These are phyloP conservation scores for Zingel zingel DNA, from an alignment of 2,113 vertebrate species.

Conservation along the genomic window DNA sequence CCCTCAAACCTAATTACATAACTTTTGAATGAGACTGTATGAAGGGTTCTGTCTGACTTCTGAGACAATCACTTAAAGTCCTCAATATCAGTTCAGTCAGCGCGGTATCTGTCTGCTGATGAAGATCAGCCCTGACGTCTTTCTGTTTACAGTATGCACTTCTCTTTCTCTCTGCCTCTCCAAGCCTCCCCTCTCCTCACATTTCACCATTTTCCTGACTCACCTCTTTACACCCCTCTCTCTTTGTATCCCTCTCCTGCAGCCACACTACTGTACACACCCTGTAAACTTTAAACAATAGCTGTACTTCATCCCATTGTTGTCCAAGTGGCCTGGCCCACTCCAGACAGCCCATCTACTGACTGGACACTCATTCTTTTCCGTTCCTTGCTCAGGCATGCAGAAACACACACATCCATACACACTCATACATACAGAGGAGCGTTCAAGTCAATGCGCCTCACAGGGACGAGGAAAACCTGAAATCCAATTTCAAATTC, in stretches of 20 bases:
- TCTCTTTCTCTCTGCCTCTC: slow-evolving; percentile 39
- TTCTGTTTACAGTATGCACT: slow-evolving; percentile 61
- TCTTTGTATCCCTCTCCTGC: slow-evolving; percentile 33
- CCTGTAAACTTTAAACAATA: slow-evolving; percentile 76
- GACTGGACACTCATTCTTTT: slow-evolving; percentile 60
- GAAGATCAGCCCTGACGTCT: slow-evolving; percentile 52
- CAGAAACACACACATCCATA: slow-evolving; percentile 66
- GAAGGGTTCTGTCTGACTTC: slow-evolving; percentile 41
- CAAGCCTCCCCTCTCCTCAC: slow-evolving; percentile 40
- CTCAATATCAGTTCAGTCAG: slow-evolving; percentile 48
- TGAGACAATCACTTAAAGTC: slow-evolving; percentile 50
- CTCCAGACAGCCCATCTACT: slow-evolving; percentile 64
- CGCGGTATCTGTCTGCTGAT: slow-evolving; percentile 21
- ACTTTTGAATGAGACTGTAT: slow-evolving; percentile 32
- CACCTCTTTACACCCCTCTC: slow-evolving; percentile 44
- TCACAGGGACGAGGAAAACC: slow-evolving; percentile 36
- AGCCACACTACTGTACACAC: slow-evolving; percentile 46
- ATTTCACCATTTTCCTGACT: slow-evolving; percentile 50
- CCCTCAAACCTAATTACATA: slow-evolving; percentile 46
- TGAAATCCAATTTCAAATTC: slow-evolving; percentile 43
- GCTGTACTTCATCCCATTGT: slow-evolving; percentile 64
- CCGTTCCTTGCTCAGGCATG: slow-evolving; percentile 69
- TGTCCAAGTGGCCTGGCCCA: slow-evolving; percentile 61
- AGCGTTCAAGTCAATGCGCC: slow-evolving; percentile 45
- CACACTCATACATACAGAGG: slow-evolving; percentile 47